Base-by-base conservation (phyloP, 1,140 invertebrate species). In the Tribolium castaneum region DNA sequence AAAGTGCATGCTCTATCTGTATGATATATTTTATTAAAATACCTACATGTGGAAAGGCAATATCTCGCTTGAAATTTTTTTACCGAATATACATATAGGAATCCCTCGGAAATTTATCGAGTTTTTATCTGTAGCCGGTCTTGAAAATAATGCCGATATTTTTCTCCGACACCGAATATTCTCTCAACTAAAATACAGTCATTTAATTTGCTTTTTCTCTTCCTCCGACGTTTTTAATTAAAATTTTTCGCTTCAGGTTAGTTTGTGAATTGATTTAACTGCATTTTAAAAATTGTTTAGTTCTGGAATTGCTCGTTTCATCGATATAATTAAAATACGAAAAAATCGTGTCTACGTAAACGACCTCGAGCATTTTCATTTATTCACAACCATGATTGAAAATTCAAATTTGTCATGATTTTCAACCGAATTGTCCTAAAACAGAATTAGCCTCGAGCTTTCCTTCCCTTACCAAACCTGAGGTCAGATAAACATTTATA, bases 11-110 rank as follows among this genome's bases (percentile, higher is more conserved):
- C 19, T 59, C 54, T 2, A 59, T 59, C 19, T 52, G 12, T 22
- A 59, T 22, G 16, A 59, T 59, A 59, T 59, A 59, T 59, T 59
- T 59, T 59, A 25, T 59, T 59, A 59, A 59, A 59, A 25, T 59
- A 59, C 16, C 14, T 59, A 59, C 54, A 59, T 59, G 54, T 25
- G 54, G 19, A 59, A 59, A 59, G 19, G 54, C 14, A 59, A 22
- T 59, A 59, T 59, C n/a, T 52, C 51, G 51, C 12, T 52, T 14
- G 51, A 52, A 19, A 19, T 52, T 52, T 52, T 52, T 52, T 14
- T 14, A 13, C 13, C 12, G 14, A 13, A 51, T 51, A 51, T 51
- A 51, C n/a, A 56, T 56, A 22, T 19, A 56, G 16, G 52, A 14
- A 56, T 56, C 52, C 16, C 9, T 22, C 52, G 16, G 10, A 56